Base-by-base conservation (phyloP, 1,140 invertebrate species). In the Camponotus floridanus region DNA sequence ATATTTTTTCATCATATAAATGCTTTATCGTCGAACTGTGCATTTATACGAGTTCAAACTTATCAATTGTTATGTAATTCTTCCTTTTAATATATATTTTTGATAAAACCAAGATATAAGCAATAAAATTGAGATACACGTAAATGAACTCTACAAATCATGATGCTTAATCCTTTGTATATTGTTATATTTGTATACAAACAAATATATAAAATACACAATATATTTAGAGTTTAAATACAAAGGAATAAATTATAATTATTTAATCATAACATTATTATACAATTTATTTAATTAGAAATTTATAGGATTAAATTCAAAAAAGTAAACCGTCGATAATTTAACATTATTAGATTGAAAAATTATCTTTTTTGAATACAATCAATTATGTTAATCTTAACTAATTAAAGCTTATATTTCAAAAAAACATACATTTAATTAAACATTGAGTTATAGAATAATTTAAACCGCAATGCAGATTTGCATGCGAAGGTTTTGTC, bases 401-500 rank as follows among this genome's bases (percentile, higher is more conserved):
- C 2, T 5, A 48, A 70, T 71, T 0, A 33, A 70, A 15, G 6
- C 26, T 76, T 74, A 87, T 74, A 87, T 87, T 59, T 90, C 79
- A 88, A 81, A 31, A 8, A 15, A n/a, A 76, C 57, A 57, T 36
- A 39, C 55, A 70, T 51, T 71, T 70, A 68, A 36, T 57, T 89
- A 73, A 89, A 45, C 70, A 76, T 39, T 55, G 70, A 57, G 73
- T 87, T 61, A 87, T 62, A 42, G 74, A 92, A 91, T 92, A 55
- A 90, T 86, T 87, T 86, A 89, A 84, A 88, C 91, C 67, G 92
- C 91, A 93, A 87, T 93, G 91, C 92, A 92, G 90, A 91, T 91
- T 91, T 90, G 85, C 88, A 92, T 92, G 89, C 86, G 51, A 51
- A 76, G 33, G n/a, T 83, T 74, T 15, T 86, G 64, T 68, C 15